Base-by-base conservation (phyloP, 2,888 invertebrate species). In the Drosophila neotestacea region DNA sequence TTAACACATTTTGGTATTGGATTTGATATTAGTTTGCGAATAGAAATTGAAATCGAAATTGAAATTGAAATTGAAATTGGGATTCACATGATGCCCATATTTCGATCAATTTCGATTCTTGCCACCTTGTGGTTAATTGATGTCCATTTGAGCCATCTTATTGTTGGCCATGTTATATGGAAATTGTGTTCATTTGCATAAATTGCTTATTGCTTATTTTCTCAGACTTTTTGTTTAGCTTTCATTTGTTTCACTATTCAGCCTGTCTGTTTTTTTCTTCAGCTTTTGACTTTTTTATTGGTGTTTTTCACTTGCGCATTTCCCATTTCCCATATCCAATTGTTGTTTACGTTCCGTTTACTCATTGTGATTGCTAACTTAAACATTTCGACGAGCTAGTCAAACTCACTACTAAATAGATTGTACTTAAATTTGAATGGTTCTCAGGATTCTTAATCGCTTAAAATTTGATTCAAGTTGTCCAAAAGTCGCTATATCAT, bases 221-320 rank as follows among this genome's bases (percentile, higher is more conserved):
- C 10, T 39, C 48, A 39, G 60, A 39, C 58, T 13, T 60, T 61
- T 84, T 82, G 78, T 78, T 69, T 78, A 70, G 55, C 28, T 55
- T 69, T 63, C 56, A 66, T 71, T 71, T 42, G 27, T 11, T 42
- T 64, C 61, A 58, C 68, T 66, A 27, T 44, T 55, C 55, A 44
- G 68, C 71, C 61, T 73, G 58, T 68, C 62, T 66, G 59, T 60
- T 58, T 74, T 77, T 65, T 59, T 41, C 30, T 59, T 41, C 30
- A 50, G 39, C 64, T 38, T 77, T 66, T 70, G 83, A 84, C 87
- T 87, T 84, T 84, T 84, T 84, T 87, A 84, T 84, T 84, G 87
- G 75, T 70, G 73, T 79, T 56, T 72, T 81, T 79, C 81, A 74
- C 69, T 81, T 84, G 82, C 83, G 87, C 80, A 84, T 84, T 86